These are phyloP conservation scores for Melanotaenia maccullochi DNA, from an alignment of 2,797 vertebrate genomes.

Conservation along the genomic window DNA sequence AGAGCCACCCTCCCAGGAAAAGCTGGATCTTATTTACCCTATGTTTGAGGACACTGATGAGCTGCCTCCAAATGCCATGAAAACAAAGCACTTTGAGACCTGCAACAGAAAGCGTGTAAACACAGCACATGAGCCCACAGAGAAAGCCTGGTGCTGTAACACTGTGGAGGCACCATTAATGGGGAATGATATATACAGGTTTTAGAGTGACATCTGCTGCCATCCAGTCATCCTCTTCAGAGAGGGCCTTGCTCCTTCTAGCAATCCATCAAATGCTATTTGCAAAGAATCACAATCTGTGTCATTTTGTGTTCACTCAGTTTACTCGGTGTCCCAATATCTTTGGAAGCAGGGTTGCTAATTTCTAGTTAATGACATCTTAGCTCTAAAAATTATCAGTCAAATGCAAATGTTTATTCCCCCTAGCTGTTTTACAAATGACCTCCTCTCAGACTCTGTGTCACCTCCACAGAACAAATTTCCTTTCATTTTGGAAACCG, in stretches of 20 bases:
- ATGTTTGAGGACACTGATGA: neutral
- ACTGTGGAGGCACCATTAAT: neutral
- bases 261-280: neutral
- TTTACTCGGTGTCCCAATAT: neutral
- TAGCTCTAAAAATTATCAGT: conserved; percentile 60
- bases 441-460: conserved; percentile 51
- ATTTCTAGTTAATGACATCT: conserved; percentile 24
- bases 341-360: neutral
- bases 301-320: neutral
- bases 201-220: neutral
- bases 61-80: neutral
- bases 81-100: neutral
- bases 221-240: neutral
- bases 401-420: conserved; percentile 69
- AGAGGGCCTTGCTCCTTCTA: neutral
- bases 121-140: neutral
- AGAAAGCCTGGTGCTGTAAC: neutral
- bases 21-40: neutral
- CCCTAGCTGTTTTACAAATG: conserved; percentile 53
- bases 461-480: conserved; percentile 64
- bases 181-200: neutral
- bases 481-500: conserved; percentile 70
- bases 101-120: neutral
- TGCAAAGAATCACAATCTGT: neutral
- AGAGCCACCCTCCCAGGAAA: neutral